Evolutionary conservation across 2,797 vertebrate genomes (phyloP).

Genomic region (Onychomys torridus): DNA sequence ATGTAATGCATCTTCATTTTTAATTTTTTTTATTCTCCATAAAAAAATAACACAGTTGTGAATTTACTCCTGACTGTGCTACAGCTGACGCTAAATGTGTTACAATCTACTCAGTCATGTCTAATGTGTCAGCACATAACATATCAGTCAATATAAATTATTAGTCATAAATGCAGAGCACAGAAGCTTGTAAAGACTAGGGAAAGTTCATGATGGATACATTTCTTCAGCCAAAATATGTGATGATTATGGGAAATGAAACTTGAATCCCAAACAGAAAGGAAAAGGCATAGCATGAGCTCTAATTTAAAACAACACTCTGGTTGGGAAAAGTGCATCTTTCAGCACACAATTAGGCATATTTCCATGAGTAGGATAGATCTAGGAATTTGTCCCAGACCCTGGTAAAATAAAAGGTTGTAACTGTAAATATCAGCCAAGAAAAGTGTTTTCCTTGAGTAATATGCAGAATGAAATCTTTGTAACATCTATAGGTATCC

Average conservation of each 20-base stretch:
- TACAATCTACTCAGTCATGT: not conserved
- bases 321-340: not conserved
- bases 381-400: not conserved
- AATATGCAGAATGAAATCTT: slow-evolving; percentile 68
- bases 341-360: not conserved
- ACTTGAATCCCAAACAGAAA: slow-evolving; percentile 4
- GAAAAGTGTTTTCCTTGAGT: slow-evolving; percentile 61
- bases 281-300: not conserved
- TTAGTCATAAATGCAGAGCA: not conserved
- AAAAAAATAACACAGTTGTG: not conserved
- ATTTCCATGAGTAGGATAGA: not conserved
- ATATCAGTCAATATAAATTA: not conserved
- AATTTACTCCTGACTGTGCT: not conserved
- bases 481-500: slow-evolving; percentile 53
- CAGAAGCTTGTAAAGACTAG: not conserved
- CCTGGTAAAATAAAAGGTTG: slow-evolving; percentile 35
- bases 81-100: not conserved
- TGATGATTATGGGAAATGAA: not conserved
- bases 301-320: slow-evolving; percentile 43
- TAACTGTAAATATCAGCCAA: slow-evolving; percentile 58
- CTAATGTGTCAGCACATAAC: not conserved
- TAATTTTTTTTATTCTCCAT: not conserved
- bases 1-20: not conserved
- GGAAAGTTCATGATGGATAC: not conserved
- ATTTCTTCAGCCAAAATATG: not conserved